Conservation (phyloP, 35 echinoderm and acorn worm species). For the Apostichopus californicus region DNA sequence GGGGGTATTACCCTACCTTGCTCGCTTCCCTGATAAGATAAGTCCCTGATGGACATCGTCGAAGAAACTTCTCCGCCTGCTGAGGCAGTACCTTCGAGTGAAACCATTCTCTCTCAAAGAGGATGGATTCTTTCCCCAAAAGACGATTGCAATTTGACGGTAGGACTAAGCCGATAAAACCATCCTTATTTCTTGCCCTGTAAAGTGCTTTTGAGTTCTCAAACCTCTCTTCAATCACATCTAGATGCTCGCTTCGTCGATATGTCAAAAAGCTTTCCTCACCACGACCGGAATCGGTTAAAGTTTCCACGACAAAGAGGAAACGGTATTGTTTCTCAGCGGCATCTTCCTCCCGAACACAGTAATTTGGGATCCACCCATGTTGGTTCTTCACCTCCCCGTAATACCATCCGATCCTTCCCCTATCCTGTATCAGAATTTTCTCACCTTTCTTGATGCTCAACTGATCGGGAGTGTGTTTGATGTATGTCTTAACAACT, state of each 20-base stretch:
- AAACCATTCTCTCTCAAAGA: constrained; percentile 30
- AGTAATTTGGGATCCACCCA: constrained; percentile 29
- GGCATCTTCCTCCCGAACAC: background rate
- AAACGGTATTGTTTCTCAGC: background rate
- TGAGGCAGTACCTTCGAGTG: constrained; percentile 1
- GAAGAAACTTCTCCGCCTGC: constrained; percentile 6
- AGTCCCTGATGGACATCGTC: background rate
- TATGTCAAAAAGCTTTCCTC: background rate
- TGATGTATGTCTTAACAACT: background rate
- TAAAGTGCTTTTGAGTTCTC: background rate
- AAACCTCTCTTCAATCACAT: constrained; percentile 18
- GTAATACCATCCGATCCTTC: constrained; percentile 12
- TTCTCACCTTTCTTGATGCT: constrained; percentile 12
- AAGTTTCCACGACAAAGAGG: constrained; percentile 8
- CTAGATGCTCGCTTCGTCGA: background rate
- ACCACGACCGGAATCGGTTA: background rate
- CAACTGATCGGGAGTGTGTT: background rate
- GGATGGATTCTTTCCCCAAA: background rate
- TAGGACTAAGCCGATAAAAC: background rate
- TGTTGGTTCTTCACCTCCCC: background rate
- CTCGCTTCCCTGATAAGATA: constrained; percentile 18
- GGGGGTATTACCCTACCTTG: background rate
- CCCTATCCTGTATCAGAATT: constrained; percentile 26
- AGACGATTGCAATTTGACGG: background rate
- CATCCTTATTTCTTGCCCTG: constrained; percentile 16